Evolutionary conservation across 2,797 vertebrate genomes (phyloP).

Genomic region (Benthosema pterotum): DNA sequence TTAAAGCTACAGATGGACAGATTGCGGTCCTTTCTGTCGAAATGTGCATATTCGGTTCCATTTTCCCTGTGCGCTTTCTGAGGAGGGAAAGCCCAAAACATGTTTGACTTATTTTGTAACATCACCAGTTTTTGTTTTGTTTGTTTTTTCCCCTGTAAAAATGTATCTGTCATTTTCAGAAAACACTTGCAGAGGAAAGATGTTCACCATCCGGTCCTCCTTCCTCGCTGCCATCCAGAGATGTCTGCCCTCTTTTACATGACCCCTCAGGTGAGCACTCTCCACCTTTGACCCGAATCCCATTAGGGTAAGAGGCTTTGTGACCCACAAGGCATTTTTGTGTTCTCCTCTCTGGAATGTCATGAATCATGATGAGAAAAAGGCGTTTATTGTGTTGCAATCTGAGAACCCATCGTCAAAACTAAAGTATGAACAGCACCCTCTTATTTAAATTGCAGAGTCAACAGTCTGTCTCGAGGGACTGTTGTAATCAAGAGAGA

Average conservation of each 20-base stretch:
- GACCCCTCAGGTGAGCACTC: conserved; percentile 27
- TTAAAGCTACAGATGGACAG: background rate
- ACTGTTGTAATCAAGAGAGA: background rate
- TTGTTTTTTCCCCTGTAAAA: background rate
- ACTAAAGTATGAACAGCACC: no score
- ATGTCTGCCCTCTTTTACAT: background rate
- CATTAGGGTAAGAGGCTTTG: conserved; percentile 10
- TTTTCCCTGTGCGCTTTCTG: background rate
- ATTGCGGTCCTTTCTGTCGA: background rate
- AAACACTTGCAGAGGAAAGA: no score
- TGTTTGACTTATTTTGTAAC: conserved; percentile 6
- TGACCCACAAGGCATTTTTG: background rate
- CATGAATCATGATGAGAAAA: conserved; percentile 35
- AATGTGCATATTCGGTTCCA: conserved; percentile 3
- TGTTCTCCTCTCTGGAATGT: conserved; percentile 19
- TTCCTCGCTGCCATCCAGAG: conserved; percentile 1
- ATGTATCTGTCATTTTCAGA: no score
- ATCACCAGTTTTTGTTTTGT: conserved; percentile 2
- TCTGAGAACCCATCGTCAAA: background rate
- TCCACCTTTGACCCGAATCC: conserved; percentile 23
- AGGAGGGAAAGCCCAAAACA: no score
- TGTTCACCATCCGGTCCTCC: conserved; percentile 13
- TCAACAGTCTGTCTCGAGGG: no score
- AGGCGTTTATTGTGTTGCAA: conserved; percentile 15
- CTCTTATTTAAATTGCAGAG: no score